phyloP scores from a whole-genome alignment of 1,140 invertebrate species.

The Philotrypesis tridentata region DNA sequence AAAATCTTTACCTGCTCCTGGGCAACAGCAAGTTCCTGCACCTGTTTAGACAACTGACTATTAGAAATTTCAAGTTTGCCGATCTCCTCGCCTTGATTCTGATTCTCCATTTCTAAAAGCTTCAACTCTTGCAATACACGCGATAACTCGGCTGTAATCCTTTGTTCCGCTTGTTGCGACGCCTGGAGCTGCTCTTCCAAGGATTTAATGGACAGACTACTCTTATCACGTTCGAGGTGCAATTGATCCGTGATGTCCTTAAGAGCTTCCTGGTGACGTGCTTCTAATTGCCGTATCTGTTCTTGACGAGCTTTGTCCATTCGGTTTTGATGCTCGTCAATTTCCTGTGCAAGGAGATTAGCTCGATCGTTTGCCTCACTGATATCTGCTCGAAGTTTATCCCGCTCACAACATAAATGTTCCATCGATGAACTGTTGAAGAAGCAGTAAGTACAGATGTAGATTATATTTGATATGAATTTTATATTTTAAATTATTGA shows the following conservation, averaged over 20 bases:
- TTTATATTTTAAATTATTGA: background rate
- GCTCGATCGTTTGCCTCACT: slow-evolving; percentile 87
- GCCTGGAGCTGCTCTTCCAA: slow-evolving; percentile 76
- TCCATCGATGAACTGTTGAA: slow-evolving; percentile 70
- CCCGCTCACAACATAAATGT: slow-evolving; percentile 80
- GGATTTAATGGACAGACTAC: slow-evolving; percentile 72
- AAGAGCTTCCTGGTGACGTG: slow-evolving; percentile 83
- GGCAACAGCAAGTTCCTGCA: slow-evolving; percentile 72
- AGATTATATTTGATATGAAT: background rate
- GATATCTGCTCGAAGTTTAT: slow-evolving; percentile 85
- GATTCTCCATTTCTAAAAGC: slow-evolving; percentile 80
- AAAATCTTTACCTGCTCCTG: slow-evolving; percentile 73
- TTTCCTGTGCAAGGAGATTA: slow-evolving; percentile 86
- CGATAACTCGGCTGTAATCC: slow-evolving; percentile 74
- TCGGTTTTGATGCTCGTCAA: slow-evolving; percentile 89
- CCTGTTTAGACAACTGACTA: slow-evolving; percentile 70
- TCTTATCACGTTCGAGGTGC: slow-evolving; percentile 81
- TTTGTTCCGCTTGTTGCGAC: slow-evolving; percentile 75
- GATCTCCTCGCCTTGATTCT: slow-evolving; percentile 76
- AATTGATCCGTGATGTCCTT: slow-evolving; percentile 81
- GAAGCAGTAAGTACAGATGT: background rate
- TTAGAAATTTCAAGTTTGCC: slow-evolving; percentile 68
- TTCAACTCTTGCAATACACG: slow-evolving; percentile 76
- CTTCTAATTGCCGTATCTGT: slow-evolving; percentile 82
- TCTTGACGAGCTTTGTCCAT: slow-evolving; percentile 84